Evolutionary conservation across 2,888 invertebrate species (phyloP), one percentile per base, ranked within the genome.

Genomic region (Harpagoxenus sublaevis): DNA sequence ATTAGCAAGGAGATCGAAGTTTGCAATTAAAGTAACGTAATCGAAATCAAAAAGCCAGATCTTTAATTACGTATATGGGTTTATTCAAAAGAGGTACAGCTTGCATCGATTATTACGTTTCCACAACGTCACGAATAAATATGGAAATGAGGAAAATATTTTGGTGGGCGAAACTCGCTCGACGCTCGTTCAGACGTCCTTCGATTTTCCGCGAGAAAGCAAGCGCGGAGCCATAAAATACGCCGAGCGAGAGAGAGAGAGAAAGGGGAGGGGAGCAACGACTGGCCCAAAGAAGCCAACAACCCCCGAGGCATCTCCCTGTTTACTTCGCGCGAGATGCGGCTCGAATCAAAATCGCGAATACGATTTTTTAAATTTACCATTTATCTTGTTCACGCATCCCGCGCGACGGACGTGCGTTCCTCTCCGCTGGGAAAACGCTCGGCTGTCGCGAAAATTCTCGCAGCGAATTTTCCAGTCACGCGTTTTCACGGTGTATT

Each of bases 261-360:
- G 31, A 31, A 35, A 31, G 12, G 35, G 15, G 10, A 5, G 23
- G n/a, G 23, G 74, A 39, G 65, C 77, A 77, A 77, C 77, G 77
- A 77, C 63, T 65, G 65, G 77, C 53, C 77, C 65, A 77, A 65
- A 77, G 77, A 77, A 77, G 63, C 63, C 65, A 77, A 77, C 77
- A 77, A 77, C 53, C 77, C 65, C 65, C 53, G 18, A 23, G 39
- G 48, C 62, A 15, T 63, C 62, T 39, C 62, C 48, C 23, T 62
- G 62, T 78, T 66, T 57, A 78, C 55, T 6, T 66, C 55, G 51
- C 23, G 66, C 31, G 45, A 18, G 42, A 68, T 65, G 18, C 18
- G 31, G 31, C 15, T 23, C 12, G 65, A 65, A 51, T 53, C 28
- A 12, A n/a, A 48, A 35, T 73, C 39, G 75, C 39, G 28, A 39